These are phyloP conservation scores for Pluvialis apricaria DNA, from an alignment of 2,113 vertebrate genomes.

Conservation along the genomic window DNA sequence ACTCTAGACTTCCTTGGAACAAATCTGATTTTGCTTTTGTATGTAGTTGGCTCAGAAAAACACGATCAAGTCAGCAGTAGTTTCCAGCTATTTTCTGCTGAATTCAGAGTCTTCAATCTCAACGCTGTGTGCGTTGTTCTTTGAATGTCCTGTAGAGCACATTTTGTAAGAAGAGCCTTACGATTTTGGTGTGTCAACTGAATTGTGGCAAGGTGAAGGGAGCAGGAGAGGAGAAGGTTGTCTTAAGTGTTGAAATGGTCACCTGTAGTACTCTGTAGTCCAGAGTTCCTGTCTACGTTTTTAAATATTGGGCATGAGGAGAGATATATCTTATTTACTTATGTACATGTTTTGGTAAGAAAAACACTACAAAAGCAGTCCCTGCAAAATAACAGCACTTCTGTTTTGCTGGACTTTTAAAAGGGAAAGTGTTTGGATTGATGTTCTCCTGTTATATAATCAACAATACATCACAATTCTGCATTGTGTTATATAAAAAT, in stretches of 20 bases:
- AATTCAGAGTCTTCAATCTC: neutral
- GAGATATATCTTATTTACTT: neutral
- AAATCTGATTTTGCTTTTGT: neutral
- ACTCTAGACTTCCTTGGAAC: neutral
- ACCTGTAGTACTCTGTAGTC: neutral
- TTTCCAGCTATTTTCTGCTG: neutral
- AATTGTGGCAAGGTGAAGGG: neutral
- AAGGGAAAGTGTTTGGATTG: neutral
- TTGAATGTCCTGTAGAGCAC: neutral
- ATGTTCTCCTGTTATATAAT: neutral
- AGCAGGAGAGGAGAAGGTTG: neutral
- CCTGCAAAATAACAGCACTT: neutral
- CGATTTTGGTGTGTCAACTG: neutral
- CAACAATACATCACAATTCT: neutral
- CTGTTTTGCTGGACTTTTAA: neutral
- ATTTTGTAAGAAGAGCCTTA: neutral
- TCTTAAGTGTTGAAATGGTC: neutral
- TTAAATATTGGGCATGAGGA: neutral
- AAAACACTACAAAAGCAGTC: neutral
- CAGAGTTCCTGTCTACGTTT: neutral
- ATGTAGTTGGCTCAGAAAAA: neutral
- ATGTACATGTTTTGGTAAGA: neutral
- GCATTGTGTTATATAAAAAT: neutral
- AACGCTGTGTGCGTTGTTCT: neutral
- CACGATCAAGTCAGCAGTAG: neutral